Conservation (phyloP, 2,797 vertebrate species). For the Melanogrammus aeglefinus region DNA sequence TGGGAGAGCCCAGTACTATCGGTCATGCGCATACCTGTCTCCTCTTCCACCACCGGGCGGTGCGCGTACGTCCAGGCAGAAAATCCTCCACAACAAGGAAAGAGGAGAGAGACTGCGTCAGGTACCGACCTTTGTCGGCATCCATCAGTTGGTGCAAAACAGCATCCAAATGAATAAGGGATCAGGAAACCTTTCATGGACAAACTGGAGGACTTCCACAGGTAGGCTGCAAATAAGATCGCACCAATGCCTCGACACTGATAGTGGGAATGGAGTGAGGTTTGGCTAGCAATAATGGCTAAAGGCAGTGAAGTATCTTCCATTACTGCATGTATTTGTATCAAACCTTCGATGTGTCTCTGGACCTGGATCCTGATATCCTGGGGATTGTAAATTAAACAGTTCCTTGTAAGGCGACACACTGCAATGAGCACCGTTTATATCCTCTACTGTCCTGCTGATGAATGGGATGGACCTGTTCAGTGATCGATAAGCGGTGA, state of each 20-base stretch:
- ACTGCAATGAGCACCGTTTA: not conserved
- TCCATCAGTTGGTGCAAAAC: not conserved
- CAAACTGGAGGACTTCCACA: not conserved
- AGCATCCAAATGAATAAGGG: not conserved
- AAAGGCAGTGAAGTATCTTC: no score
- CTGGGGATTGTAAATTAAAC: not conserved
- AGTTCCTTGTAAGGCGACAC: not conserved
- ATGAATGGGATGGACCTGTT: not conserved
- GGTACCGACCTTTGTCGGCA: not conserved
- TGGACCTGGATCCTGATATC: not conserved
- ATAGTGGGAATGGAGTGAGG: not conserved
- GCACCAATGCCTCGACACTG: not conserved
- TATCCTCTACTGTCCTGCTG: not conserved
- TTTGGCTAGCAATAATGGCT: not conserved
- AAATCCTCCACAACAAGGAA: not conserved
- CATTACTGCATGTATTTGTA: not conserved
- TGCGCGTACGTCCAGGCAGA: not conserved
- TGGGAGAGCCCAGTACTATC: not conserved
- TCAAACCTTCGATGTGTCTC: not conserved
- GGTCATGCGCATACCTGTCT: not conserved
- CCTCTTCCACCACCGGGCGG: not conserved
- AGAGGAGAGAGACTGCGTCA: not conserved
- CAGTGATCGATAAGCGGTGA: not conserved
- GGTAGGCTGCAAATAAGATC: slow-evolving; percentile 2
- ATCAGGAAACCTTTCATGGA: not conserved